Base-by-base conservation (phyloP, 1,140 invertebrate species). In the Metopolophium dirhodum region DNA sequence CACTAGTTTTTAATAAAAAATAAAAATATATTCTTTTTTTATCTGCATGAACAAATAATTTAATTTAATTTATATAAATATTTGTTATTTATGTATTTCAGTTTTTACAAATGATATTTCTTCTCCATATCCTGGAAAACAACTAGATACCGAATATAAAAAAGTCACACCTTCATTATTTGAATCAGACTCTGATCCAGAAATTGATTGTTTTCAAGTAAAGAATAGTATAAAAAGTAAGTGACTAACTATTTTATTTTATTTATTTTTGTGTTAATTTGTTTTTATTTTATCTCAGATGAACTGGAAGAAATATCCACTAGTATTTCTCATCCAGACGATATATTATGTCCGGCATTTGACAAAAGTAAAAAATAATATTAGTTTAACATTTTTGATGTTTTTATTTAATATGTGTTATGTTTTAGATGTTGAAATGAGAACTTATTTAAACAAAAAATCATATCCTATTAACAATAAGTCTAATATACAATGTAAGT, bases 371-470 rank as follows among this genome's bases (percentile, higher is more conserved):
- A 57, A 57, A 90, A 9, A 57, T 57, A 14, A 37, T 11, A 90
- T 41, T 14, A 87, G 30, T 20, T 54, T 47, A 51, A 51, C 7
- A 14, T 26, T 54, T 23, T 77, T 47, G 2, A 91, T 90, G 11
- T 82, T 35, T 91, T 82, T 9, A 47, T 77, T 82, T 51, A 82
- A 77, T 92, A 35, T 35, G 20, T 26, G 6, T 51, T 85, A n/a
- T 82, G n/a, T 83, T 92, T 37, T 92, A 92, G 91, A 82, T 82
- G 6, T 9, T 83, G 47, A 54, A 47, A n/a, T 91, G 26, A 91
- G 35, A 91, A 91, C 54, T n/a, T 91, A 91, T 91, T 77, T 77
- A 26, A 91, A 91, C 90, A 91, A 91, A 45, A 91, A 91, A 91
- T 77, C 54, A 90, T 57, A 35, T 57, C n/a, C 0, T 45, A 49